Conservation (phyloP, 1,140 invertebrate genomes). For the Teleopsis dalmanni region DNA sequence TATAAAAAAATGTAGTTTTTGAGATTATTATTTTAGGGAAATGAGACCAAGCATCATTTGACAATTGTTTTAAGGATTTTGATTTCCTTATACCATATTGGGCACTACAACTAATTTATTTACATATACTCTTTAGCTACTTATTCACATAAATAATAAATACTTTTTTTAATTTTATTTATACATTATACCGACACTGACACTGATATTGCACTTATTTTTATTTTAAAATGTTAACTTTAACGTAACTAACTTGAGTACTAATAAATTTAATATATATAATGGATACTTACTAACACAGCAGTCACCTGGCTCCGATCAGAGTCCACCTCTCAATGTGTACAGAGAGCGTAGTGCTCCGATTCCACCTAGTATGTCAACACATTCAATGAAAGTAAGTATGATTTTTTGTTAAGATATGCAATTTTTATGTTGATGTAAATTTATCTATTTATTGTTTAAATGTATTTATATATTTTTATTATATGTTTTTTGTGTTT, state of each 20-base stretch:
- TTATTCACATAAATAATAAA: no score
- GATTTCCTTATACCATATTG: no score
- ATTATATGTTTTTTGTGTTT: constrained; percentile 3
- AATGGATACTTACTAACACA: constrained; percentile 14
- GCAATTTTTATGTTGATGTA: neutral
- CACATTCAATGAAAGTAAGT: constrained; percentile 44
- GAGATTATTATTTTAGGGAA: no score
- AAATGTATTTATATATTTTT: neutral
- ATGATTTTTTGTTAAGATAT: neutral
- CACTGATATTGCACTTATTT: neutral
- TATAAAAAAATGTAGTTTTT: no score
- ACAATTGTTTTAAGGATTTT: no score
- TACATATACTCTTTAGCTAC: no score
- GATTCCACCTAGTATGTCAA: constrained; percentile 41
- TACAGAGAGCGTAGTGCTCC: constrained; percentile 32
- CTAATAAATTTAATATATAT: neutral
- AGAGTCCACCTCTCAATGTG: constrained; percentile 33
- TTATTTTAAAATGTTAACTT: neutral
- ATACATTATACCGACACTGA: neutral
- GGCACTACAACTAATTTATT: no score
- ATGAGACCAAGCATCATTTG: no score
- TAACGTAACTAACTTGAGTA: neutral
- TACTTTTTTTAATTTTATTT: no score
- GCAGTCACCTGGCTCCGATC: constrained; percentile 42
- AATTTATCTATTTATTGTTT: neutral